phyloP scores from a whole-genome alignment of 2,888 invertebrate genomes.

The Tetrapedia diversipes region DNA sequence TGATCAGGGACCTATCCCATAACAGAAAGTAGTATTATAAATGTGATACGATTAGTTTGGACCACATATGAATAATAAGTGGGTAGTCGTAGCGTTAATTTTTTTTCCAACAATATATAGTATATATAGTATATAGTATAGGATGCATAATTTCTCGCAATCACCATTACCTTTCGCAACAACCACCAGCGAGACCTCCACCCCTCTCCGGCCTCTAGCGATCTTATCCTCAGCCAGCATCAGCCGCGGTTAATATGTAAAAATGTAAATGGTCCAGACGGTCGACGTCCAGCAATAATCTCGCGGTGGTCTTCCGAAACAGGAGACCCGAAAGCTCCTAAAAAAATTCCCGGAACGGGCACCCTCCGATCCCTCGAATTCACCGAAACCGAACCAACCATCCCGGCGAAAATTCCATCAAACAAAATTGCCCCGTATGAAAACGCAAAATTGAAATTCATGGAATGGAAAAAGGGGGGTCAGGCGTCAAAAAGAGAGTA shows the following conservation, averaged over 20 bases:
- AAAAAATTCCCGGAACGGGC: conserved; percentile 26
- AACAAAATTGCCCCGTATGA: neutral
- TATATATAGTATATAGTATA: too few species aligned
- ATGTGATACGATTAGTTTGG: too few species aligned
- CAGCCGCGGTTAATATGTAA: conserved; percentile 41
- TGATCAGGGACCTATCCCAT: too few species aligned
- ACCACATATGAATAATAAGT: too few species aligned
- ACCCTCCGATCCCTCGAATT: neutral
- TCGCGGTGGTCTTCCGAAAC: conserved; percentile 3
- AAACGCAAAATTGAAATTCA: neutral
- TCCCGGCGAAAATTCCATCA: neutral
- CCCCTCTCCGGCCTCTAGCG: neutral
- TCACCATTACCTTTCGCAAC: neutral
- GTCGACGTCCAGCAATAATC: conserved; percentile 17
- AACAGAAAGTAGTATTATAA: too few species aligned
- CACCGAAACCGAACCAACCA: conserved; percentile 5
- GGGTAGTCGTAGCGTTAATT: too few species aligned
- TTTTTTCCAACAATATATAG: too few species aligned
- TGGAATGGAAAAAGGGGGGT: too few species aligned
- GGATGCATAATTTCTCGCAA: neutral
- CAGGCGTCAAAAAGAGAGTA: too few species aligned
- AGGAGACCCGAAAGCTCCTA: neutral
- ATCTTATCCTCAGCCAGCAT: conserved; percentile 23
- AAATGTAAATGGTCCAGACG: conserved; percentile 44
- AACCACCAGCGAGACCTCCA: neutral